phyloP scores from a whole-genome alignment of 2,797 vertebrate species.

The Hypotaenidia okinawae region DNA sequence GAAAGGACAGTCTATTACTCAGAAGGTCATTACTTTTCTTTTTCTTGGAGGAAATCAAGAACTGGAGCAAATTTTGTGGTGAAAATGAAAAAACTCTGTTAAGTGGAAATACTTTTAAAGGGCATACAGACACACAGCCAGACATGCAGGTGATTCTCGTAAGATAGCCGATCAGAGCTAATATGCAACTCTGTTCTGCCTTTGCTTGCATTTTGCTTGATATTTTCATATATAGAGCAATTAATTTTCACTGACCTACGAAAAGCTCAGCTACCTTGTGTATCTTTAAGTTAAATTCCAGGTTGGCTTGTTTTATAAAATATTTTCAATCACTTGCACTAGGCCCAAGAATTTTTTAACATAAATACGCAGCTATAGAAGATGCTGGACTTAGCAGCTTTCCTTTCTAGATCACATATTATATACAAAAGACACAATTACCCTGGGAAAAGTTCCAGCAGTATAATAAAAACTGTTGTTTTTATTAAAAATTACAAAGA shows the following conservation, averaged over 20 bases:
- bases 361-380: neutral
- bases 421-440: constrained; percentile 13
- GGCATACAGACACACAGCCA: neutral
- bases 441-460: constrained; percentile 32
- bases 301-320: neutral
- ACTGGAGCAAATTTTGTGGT: neutral
- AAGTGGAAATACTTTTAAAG: neutral
- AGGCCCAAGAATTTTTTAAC: neutral
- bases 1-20: neutral
- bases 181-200: neutral
- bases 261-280: neutral
- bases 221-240: neutral
- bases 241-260: neutral
- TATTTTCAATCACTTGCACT: neutral
- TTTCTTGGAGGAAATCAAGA: neutral
- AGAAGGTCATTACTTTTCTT: neutral
- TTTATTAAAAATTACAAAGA: constrained; percentile 49
- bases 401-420: neutral
- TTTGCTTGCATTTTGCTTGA: neutral
- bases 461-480: constrained; percentile 18
- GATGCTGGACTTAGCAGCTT: neutral
- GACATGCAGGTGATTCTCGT: neutral
- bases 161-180: neutral
- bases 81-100: neutral
- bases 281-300: neutral